These are phyloP conservation scores for Tokudaia muenninki DNA, from an alignment of 2,797 vertebrate species.

Conservation along the genomic window DNA sequence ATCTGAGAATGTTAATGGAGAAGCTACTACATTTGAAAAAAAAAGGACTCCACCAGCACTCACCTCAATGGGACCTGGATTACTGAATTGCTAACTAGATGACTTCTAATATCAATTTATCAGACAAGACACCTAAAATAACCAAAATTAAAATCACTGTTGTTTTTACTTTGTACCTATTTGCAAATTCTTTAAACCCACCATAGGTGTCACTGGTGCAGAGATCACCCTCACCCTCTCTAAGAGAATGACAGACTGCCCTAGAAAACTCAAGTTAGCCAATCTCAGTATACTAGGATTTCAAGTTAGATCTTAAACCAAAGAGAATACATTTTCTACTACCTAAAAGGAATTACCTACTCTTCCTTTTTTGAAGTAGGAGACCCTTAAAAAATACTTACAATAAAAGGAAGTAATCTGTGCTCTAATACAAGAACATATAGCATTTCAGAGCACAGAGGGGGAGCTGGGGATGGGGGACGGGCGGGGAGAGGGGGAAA, in stretches of 20 bases:
- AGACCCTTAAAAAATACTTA: not conserved
- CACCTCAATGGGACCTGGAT: not conserved
- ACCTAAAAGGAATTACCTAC: not conserved
- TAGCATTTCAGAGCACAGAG: not conserved
- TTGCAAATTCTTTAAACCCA: not conserved
- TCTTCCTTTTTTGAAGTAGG: not conserved
- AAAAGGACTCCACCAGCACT: not conserved
- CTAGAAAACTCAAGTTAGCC: not conserved
- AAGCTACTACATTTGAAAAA: not conserved
- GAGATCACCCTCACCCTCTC: not conserved
- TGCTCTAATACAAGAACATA: not conserved
- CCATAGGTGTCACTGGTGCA: not conserved
- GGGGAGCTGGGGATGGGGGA: not conserved
- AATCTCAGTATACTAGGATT: not conserved
- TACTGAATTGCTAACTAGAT: not conserved
- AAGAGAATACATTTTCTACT: not conserved
- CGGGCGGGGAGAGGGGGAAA: not conserved
- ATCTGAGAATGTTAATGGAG: not conserved
- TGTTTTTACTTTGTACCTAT: not conserved
- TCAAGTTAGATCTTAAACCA: not conserved
- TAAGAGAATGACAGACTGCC: not conserved
- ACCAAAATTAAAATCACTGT: not conserved
- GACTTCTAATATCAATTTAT: not conserved
- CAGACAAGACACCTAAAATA: not conserved
- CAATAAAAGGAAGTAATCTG: not conserved